Evolutionary conservation across 2,797 vertebrate genomes (phyloP), one percentile per base, ranked within the genome.

Genomic region (Liparis tanakae): DNA sequence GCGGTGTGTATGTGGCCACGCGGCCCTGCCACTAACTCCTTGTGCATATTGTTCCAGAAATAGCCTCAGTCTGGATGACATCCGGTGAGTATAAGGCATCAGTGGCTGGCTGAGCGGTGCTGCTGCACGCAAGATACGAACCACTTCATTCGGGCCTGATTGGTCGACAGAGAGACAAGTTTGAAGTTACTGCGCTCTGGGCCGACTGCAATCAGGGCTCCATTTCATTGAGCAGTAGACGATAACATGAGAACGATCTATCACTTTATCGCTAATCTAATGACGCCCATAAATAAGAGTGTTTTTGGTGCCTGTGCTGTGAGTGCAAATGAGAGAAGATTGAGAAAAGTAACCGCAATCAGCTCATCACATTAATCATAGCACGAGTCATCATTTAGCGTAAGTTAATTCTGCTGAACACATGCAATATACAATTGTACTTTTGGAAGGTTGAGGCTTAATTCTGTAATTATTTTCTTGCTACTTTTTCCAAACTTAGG

Each of bases 1-100:
- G 67, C 78, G 83, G 87, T 84, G 87, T 82, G 85, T 85, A 79
- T 70, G 88, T 55, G 85, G 83, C 85, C 84, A 41, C 1, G 7
- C 51, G 61, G 84, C 87, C 83, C 86, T 78, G 88, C 88, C 90
- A 89, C 87, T 96, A 95, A 96, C 94, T 94, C 94, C 88, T 86
- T 96, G 83, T 97, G 93, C 95, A 95, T 97, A 90, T 96, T 97
- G 94, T 96, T 98, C 93, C 96, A 98, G 97, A 98, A 96, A 96
- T 98, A 98, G 96, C 96, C 94, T 98, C 93, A 97, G 96, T 97
- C 94, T 99, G 97, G 97, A 99, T 97, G 97, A 98, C 94, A 97
- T 98, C 81, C 95, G 97, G 97, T 99, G 96, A 98, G 97, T 98
- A 93, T 92, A 84, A 70, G 84, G 85, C 88, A 79, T 91, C 86